Conservation (phyloP, 2,113 vertebrate species). For the Solenodon paradoxus region DNA sequence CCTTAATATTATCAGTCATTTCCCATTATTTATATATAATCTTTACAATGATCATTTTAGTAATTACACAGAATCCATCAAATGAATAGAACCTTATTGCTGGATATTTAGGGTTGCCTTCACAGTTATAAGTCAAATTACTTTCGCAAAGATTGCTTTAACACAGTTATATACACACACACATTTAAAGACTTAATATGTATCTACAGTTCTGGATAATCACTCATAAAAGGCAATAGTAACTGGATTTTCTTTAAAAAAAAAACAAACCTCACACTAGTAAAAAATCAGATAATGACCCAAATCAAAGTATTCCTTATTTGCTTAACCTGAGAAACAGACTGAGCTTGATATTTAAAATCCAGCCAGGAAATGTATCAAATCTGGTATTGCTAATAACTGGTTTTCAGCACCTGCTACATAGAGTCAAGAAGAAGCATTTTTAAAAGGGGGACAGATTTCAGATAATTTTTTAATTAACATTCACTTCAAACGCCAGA, state of each 20-base stretch:
- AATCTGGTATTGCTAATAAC: slow-evolving; percentile 72
- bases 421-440: slow-evolving; percentile 59
- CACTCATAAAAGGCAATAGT: not conserved
- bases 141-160: not conserved
- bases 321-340: slow-evolving; percentile 64
- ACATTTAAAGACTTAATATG: not conserved
- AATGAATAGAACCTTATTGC: not conserved
- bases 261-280: not conserved
- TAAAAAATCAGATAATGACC: slow-evolving; percentile 65
- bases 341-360: slow-evolving; percentile 73
- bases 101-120: not conserved
- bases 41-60: not conserved
- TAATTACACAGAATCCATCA: not conserved
- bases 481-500: slow-evolving; percentile 50
- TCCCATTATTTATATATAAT: not conserved
- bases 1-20: not conserved
- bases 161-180: not conserved
- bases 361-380: slow-evolving; percentile 74
- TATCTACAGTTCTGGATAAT: not conserved
- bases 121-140: not conserved
- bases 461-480: slow-evolving; percentile 70
- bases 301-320: slow-evolving; percentile 71
- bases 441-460: slow-evolving; percentile 37
- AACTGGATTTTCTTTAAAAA: not conserved
- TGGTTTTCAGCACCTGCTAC: slow-evolving; percentile 70